Percentiles rank a stretch among this genome's conserved stretches.
phyloP scores from a whole-genome alignment of 2,888 invertebrate species.

The Notodonta ziczac region DNA sequence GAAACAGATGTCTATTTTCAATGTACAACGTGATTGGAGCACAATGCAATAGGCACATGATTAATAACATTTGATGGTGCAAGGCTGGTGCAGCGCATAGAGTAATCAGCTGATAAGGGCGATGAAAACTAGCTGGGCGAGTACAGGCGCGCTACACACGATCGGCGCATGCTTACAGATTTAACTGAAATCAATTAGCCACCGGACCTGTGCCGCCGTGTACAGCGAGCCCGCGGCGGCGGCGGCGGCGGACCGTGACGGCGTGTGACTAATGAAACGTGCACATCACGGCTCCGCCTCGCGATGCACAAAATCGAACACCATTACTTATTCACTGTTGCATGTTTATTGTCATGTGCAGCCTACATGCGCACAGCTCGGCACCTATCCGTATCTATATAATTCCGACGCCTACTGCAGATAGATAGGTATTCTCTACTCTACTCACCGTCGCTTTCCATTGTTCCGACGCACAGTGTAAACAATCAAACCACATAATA shows the following conservation, averaged over 20 bases:
- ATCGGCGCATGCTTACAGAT: slow-evolving; percentile 73
- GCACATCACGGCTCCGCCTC: slow-evolving; percentile 66
- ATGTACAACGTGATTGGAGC: background rate
- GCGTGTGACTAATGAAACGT: slow-evolving; percentile 51
- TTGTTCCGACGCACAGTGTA: slow-evolving; percentile 76
- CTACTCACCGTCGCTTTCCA: slow-evolving; percentile 81
- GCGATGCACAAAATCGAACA: slow-evolving; percentile 79
- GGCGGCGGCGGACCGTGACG: slow-evolving; percentile 30
- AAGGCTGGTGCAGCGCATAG: slow-evolving; percentile 53
- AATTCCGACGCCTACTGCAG: slow-evolving; percentile 33
- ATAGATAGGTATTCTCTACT: slow-evolving; percentile 41
- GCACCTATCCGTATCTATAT: slow-evolving; percentile 31
- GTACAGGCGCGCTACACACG: slow-evolving; percentile 52
- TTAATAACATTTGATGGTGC: slow-evolving; percentile 59
- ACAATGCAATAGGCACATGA: slow-evolving; percentile 23
- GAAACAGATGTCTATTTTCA: background rate
- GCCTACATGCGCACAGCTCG: slow-evolving; percentile 77
- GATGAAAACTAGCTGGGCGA: slow-evolving; percentile 52
- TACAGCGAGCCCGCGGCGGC: slow-evolving; percentile 11
- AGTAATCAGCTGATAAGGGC: slow-evolving; percentile 80
- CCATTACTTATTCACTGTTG: slow-evolving; percentile 74
- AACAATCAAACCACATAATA: slow-evolving; percentile 81
- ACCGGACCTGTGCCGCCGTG: slow-evolving; percentile 26
- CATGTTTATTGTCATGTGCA: slow-evolving; percentile 78
- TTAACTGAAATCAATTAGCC: slow-evolving; percentile 71